A percentile compares a stretch with the other conserved stretches of the same genome.
Evolutionary conservation across 1,140 invertebrate genomes (phyloP).

Genomic region (Branchinecta lynchi): DNA sequence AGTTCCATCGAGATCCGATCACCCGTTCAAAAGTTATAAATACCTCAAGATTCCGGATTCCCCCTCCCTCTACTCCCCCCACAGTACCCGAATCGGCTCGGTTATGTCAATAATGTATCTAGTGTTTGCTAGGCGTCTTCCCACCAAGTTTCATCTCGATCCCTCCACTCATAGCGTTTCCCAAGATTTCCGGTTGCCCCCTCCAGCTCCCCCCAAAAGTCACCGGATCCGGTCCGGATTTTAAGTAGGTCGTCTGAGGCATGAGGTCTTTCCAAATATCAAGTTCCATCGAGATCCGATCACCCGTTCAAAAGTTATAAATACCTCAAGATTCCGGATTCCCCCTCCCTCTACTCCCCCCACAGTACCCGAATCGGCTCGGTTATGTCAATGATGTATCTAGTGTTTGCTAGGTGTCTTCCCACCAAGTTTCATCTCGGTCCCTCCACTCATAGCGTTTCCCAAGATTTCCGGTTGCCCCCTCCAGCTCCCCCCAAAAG

Average conservation of each 20-base stretch:
- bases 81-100: no score
- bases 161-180: background rate
- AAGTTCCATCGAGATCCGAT: no score
- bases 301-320: no score
- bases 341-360: no score
- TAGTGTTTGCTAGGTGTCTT: background rate
- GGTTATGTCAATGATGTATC: no score
- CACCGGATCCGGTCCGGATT: background rate
- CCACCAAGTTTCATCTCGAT: conserved; percentile 9
- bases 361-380: no score
- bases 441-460: background rate
- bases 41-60: no score
- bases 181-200: conserved; percentile 4
- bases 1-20: no score
- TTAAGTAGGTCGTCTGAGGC: background rate
- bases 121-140: background rate
- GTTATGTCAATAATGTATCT: no score
- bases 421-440: background rate
- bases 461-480: conserved; percentile 4
- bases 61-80: no score
- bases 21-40: no score
- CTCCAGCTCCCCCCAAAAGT: background rate
- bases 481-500: conserved; percentile 3
- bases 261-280: conserved; percentile 9
- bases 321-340: no score